phyloP scores from a whole-genome alignment of 2,888 invertebrate genomes.

The Cistogaster globosa region DNA sequence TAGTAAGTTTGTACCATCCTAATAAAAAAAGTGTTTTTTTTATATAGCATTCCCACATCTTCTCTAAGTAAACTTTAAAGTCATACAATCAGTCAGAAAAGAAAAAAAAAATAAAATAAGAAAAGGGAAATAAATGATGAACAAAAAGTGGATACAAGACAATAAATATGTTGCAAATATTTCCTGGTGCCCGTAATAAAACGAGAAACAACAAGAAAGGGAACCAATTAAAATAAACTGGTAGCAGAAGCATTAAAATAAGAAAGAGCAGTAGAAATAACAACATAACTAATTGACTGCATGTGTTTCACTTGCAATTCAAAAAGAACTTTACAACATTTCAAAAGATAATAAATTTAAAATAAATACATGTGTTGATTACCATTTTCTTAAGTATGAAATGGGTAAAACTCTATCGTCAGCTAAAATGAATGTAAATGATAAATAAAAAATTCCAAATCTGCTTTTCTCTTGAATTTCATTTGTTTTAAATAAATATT shows the following conservation, averaged over 20 bases:
- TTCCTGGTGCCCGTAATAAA: slow-evolving; percentile 52
- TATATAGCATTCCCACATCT: slow-evolving; percentile 24
- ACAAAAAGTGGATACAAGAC: not conserved
- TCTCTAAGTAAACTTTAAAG: slow-evolving; percentile 38
- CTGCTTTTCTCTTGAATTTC: no score
- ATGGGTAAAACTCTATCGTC: not conserved
- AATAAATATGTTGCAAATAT: slow-evolving; percentile 44
- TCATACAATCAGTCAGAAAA: slow-evolving; percentile 19
- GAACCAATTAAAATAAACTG: slow-evolving; percentile 35
- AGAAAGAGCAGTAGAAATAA: not conserved
- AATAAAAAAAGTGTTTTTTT: not conserved
- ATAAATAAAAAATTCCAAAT: no score
- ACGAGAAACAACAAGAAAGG: slow-evolving; percentile 29
- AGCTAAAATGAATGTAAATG: no score
- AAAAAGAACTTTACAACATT: not conserved
- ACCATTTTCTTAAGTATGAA: not conserved
- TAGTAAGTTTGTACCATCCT: not conserved
- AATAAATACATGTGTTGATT: not conserved
- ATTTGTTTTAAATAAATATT: no score
- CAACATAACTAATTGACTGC: slow-evolving; percentile 50
- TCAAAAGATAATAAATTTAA: slow-evolving; percentile 21
- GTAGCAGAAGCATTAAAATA: not conserved
- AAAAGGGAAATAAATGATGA: slow-evolving; percentile 17
- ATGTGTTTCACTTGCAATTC: slow-evolving; percentile 44
- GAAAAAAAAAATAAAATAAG: slow-evolving; percentile 3